A percentile compares a stretch with the other conserved stretches of the same genome.
Evolutionary conservation across 92 coral and sea anemone genomes (phyloP).

Genomic region (Heteractis magnifica): DNA sequence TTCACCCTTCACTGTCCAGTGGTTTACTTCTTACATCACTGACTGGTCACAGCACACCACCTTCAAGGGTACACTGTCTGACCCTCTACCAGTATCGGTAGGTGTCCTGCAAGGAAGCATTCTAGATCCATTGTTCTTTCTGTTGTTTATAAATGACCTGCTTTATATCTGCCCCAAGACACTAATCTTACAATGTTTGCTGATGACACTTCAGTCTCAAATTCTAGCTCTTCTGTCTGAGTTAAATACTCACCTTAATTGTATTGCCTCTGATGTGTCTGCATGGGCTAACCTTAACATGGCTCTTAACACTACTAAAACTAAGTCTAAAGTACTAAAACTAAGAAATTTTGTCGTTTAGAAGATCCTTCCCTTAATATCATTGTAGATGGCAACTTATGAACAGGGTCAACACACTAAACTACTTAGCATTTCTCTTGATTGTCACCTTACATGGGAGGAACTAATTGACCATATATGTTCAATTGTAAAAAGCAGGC

Average conservation of each 20-base stretch:
- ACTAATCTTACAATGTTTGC: slow-evolving; percentile 22
- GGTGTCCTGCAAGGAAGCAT: slow-evolving; percentile 53
- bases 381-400: background rate
- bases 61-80: slow-evolving; percentile 31
- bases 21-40: slow-evolving; percentile 42
- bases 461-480: background rate
- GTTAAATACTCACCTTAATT: background rate
- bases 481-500: background rate
- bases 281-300: background rate
- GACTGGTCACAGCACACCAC: slow-evolving; percentile 41
- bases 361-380: background rate
- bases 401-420: background rate
- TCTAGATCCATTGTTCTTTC: slow-evolving; percentile 41
- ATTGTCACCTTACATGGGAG: background rate
- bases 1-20: slow-evolving; percentile 22
- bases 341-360: background rate
- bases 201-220: slow-evolving; percentile 19
- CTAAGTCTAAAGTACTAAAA: background rate
- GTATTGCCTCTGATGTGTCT: background rate
- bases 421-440: background rate
- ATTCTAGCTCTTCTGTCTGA: background rate
- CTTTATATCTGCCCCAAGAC: background rate
- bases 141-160: background rate
- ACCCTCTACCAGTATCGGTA: slow-evolving; percentile 43
- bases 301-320: background rate